A percentile compares a stretch with the other conserved stretches of the same genome.
phyloP scores from a whole-genome alignment of 23 tunicate species.

The Oikopleura vanhoeffeni region DNA sequence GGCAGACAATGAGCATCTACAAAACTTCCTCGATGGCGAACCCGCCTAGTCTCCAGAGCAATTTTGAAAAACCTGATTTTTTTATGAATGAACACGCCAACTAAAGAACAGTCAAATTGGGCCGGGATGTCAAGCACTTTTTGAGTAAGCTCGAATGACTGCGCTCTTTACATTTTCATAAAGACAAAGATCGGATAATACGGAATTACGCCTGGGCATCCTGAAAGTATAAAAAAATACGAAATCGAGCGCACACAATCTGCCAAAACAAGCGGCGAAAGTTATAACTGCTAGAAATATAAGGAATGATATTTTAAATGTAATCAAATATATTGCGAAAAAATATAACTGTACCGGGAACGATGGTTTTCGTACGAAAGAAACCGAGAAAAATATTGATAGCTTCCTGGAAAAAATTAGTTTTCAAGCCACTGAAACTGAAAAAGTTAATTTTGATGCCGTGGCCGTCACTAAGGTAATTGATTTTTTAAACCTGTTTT shows the following conservation, averaged over 20 bases:
- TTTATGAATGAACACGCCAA: no score
- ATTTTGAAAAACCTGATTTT: no score
- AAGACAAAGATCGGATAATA: not conserved
- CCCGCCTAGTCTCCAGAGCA: not conserved
- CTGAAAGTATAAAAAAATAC: not conserved
- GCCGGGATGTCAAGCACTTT: not conserved
- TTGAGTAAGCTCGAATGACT: not conserved
- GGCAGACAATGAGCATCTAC: not conserved
- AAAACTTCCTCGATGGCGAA: not conserved
- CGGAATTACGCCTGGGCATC: not conserved
- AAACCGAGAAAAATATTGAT: not conserved
- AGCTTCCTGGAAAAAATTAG: not conserved
- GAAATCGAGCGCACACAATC: not conserved
- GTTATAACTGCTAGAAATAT: not conserved
- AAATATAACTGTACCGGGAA: not conserved
- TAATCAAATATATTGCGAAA: not conserved
- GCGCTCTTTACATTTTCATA: not conserved
- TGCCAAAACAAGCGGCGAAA: not conserved
- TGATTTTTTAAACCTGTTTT: not conserved
- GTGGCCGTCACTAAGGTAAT: not conserved
- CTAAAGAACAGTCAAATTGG: not conserved
- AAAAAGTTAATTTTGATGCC: not conserved
- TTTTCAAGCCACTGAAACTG: not conserved
- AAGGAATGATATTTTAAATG: not conserved
- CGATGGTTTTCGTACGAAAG: not conserved